Conservation (phyloP, 23 tunicate species). For the Oikopleura dioica region DNA sequence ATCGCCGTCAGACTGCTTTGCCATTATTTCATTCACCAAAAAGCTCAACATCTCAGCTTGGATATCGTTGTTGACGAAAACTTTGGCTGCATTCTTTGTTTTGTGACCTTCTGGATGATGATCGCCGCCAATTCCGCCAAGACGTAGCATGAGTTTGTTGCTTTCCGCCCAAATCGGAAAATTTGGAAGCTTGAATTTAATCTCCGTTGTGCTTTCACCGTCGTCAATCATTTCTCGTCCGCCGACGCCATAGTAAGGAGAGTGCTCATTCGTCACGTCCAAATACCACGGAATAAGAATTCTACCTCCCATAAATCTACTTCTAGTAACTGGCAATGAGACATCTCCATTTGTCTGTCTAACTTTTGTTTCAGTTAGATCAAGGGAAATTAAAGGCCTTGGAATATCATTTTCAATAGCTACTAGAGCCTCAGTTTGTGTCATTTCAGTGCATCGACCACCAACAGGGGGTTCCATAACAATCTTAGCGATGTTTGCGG, state of each 20-base stretch:
- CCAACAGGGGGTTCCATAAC: conserved; percentile 9
- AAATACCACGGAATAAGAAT: conserved; percentile 9
- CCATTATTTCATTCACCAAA: neutral
- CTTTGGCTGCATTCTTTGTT: neutral
- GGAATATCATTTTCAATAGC: neutral
- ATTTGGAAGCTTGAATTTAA: conserved; percentile 11
- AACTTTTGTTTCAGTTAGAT: neutral
- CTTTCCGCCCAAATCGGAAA: conserved; percentile 12
- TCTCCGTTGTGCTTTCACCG: conserved; percentile 7
- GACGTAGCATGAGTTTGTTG: neutral
- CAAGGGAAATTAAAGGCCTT: neutral
- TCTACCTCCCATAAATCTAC: neutral
- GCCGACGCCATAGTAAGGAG: conserved; percentile 13
- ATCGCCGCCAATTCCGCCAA: conserved; percentile 7
- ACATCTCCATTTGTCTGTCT: neutral
- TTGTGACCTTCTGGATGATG: neutral
- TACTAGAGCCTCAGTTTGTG: neutral
- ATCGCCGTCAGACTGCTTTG: conserved; percentile 5
- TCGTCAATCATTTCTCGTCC: conserved; percentile 9
- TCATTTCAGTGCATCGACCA: neutral
- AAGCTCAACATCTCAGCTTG: neutral
- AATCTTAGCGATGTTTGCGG: neutral
- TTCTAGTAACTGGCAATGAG: neutral
- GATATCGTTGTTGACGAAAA: conserved; percentile 6
- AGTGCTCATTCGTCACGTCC: conserved; percentile 4